Evolutionary conservation across 2,797 vertebrate genomes (phyloP).

Genomic region (Coregonus ussuriensis): DNA sequence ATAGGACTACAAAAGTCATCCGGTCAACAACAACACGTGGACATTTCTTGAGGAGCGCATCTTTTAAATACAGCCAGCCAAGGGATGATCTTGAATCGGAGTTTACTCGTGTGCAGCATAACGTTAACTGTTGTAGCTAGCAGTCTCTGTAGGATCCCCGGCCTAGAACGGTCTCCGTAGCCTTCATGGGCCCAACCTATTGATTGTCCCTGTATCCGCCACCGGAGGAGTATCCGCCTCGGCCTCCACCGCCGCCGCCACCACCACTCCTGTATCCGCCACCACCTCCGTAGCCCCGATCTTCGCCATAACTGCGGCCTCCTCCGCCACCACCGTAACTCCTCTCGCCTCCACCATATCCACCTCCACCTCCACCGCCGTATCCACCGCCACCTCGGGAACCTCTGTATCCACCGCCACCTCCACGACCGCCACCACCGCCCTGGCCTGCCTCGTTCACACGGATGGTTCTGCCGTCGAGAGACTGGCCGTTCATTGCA

Average conservation of each 20-base stretch:
- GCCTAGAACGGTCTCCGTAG: constrained; percentile 60
- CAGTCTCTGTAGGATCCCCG: constrained; percentile 72
- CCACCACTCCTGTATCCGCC: constrained; percentile 3
- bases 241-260: constrained; percentile 4
- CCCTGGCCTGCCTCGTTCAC: constrained; percentile 96
- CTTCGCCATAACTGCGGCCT: constrained; percentile 46
- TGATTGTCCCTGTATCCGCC: constrained; percentile 55
- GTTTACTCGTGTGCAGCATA: constrained; percentile 98
- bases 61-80: constrained; percentile 74
- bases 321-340: constrained; percentile 52
- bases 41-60: constrained; percentile 92
- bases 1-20: constrained; percentile 84
- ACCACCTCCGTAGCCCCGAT: constrained; percentile 44
- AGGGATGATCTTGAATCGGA: constrained; percentile 97
- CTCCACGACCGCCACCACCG: constrained; percentile 65
- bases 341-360: constrained; percentile 77
- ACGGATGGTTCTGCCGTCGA: constrained; percentile 90
- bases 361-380: constrained; percentile 77
- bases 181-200: constrained; percentile 25
- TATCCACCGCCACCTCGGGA: constrained; percentile 56
- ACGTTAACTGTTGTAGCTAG: constrained; percentile 77
- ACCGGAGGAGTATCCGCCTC: not conserved
- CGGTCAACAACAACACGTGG: constrained; percentile 75
- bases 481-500: constrained; percentile 92
- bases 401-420: constrained; percentile 58